Evolutionary conservation across 2,113 vertebrate species (phyloP).

Genomic region (Takifugu flavidus): DNA sequence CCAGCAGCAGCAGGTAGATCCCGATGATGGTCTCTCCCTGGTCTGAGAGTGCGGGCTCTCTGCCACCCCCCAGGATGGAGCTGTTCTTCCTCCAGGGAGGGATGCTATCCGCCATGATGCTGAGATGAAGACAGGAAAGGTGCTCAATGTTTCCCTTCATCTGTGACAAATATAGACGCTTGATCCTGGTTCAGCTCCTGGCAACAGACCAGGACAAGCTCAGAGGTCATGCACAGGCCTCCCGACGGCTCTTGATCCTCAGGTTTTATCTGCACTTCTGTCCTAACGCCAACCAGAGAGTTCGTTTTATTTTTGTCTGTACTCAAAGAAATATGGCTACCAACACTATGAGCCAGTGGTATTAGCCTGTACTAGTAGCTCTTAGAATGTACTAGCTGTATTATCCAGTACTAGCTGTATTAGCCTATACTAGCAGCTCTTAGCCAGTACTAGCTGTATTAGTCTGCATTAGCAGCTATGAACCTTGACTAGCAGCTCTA

Average conservation of each 20-base stretch:
- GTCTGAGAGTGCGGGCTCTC: slow-evolving; percentile 55
- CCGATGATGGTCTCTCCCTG: slow-evolving; percentile 66
- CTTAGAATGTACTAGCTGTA: too few relatives aligned
- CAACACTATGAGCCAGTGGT: too few relatives aligned
- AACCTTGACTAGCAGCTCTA: too few relatives aligned
- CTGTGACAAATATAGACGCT: background rate
- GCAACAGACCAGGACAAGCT: background rate
- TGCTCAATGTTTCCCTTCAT: background rate
- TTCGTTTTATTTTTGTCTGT: too few relatives aligned
- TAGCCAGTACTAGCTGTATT: too few relatives aligned
- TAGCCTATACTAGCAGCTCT: too few relatives aligned
- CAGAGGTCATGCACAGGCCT: background rate
- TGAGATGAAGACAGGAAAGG: background rate
- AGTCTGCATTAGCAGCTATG: too few relatives aligned
- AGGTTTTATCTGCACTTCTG: background rate
- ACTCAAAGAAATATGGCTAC: too few relatives aligned
- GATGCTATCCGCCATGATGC: slow-evolving; percentile 4
- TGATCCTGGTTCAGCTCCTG: background rate
- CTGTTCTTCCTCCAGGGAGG: slow-evolving; percentile 57
- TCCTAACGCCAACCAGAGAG: background rate
- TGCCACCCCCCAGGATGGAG: slow-evolving; percentile 24
- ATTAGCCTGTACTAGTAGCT: too few relatives aligned
- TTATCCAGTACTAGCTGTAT: too few relatives aligned
- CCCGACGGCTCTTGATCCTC: background rate
- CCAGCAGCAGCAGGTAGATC: slow-evolving; percentile 60